Conservation (phyloP, 2,113 vertebrate genomes). For the Mugil cephalus region DNA sequence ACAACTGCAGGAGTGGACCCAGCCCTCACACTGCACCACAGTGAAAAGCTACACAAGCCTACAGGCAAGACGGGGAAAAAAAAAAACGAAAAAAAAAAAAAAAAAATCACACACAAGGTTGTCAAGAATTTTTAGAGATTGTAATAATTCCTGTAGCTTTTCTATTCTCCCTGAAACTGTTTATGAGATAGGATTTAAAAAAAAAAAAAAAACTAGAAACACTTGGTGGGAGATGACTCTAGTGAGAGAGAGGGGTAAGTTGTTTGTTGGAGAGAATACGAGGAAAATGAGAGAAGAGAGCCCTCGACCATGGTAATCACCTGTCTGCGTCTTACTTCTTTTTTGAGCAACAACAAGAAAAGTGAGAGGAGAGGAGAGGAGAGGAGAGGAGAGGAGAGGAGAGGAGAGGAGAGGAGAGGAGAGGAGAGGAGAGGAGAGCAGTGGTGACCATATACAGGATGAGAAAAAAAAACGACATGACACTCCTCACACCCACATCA, state of each 20-base stretch:
- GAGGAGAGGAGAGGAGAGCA: background rate
- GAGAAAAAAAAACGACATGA: slow-evolving; percentile 20
- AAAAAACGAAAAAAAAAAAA: background rate
- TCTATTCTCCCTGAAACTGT: slow-evolving; percentile 16
- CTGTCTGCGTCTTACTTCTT: slow-evolving; percentile 34
- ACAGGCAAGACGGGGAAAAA: background rate
- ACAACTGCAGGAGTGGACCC: slow-evolving; percentile 51
- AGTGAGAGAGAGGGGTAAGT: slow-evolving; percentile 11
- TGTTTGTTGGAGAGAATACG: slow-evolving; percentile 36
- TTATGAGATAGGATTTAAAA: slow-evolving; percentile 39
- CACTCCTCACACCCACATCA: slow-evolving; percentile 48
- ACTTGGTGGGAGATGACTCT: slow-evolving; percentile 6
- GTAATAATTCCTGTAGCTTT: slow-evolving; percentile 4
- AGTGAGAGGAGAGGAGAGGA: background rate
- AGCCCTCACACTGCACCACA: slow-evolving; percentile 38
- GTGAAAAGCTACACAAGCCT: background rate
- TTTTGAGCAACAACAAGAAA: slow-evolving; percentile 40
- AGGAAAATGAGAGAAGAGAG: slow-evolving; percentile 37
- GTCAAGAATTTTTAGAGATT: slow-evolving; percentile 1
- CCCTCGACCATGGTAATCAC: slow-evolving; percentile 48
- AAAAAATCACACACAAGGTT: background rate
- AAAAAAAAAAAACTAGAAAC: slow-evolving; percentile 22
- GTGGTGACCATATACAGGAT: slow-evolving; percentile 14
- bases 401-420: background rate
- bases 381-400: background rate